Conservation (phyloP, 1,140 invertebrate genomes). For the Mesaphorura yosii region DNA sequence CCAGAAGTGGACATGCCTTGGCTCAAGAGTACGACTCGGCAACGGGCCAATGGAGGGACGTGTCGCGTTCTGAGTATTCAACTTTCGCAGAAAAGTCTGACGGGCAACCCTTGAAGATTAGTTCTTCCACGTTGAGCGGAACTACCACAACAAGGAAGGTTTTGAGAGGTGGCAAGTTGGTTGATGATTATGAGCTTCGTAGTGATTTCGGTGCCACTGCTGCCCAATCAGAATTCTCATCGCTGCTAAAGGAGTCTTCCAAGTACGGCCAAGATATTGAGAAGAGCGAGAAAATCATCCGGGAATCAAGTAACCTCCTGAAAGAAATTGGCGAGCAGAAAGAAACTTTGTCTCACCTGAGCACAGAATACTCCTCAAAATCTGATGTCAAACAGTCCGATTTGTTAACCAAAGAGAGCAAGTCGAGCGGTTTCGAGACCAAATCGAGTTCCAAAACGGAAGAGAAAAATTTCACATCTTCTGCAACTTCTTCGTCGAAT, state of each 20-base stretch:
- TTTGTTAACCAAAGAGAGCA: background rate
- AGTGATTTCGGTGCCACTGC: background rate
- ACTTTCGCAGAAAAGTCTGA: background rate
- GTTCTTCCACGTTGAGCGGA: background rate
- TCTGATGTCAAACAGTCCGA: background rate
- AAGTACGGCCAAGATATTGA: background rate
- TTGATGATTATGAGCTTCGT: conserved; percentile 8
- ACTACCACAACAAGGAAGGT: conserved; percentile 7
- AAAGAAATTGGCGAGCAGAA: conserved; percentile 1
- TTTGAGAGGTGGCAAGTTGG: conserved; percentile 14
- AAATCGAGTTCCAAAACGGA: background rate
- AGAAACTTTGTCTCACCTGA: background rate
- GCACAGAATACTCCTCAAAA: background rate
- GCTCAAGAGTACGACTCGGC: background rate
- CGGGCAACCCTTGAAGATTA: too few species aligned
- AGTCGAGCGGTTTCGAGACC: background rate
- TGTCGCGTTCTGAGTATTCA: background rate
- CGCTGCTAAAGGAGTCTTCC: background rate
- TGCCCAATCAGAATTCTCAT: background rate
- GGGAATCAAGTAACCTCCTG: conserved; percentile 10
- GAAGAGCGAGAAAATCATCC: conserved; percentile 17
- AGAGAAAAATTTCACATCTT: background rate
- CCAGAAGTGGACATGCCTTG: background rate
- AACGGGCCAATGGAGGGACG: background rate
- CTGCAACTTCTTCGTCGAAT: background rate